Base-by-base conservation (phyloP, 1,140 invertebrate species). In the Charaxes varanes region DNA sequence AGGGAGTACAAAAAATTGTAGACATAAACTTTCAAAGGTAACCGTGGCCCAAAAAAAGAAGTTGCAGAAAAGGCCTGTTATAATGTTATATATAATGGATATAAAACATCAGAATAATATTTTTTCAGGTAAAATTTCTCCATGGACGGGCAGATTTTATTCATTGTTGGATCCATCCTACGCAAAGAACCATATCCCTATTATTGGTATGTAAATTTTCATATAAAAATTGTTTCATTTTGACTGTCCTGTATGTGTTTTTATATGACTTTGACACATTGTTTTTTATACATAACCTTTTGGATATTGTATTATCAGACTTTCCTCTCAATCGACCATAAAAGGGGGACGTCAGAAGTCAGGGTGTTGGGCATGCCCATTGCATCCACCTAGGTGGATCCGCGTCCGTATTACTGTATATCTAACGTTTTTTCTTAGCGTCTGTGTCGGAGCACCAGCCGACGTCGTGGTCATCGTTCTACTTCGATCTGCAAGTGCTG, bases 361-460 rank as follows among this genome's bases (percentile, higher is more conserved):
- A n/a, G n/a, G n/a, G n/a, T n/a, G n/a, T n/a, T n/a, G n/a, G n/a
- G n/a, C n/a, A n/a, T n/a, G n/a, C n/a, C n/a, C n/a, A n/a, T n/a
- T n/a, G n/a, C n/a, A n/a, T n/a, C n/a, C n/a, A n/a, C n/a, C n/a
- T n/a, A n/a, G n/a, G n/a, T n/a, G n/a, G n/a, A n/a, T n/a, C n/a
- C n/a, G n/a, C n/a, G n/a, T n/a, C 3, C 31, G 7, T 15, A n/a
- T 22, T 30, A 21, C 10, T 30, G 11, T 24, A 4, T 13, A 8
- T 14, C 2, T 15, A 13, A 23, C 19, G 16, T 28, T 13, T 16
- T 21, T 41, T 17, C 34, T 2, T 46, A 85, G 97, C 97, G 7
- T 98, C 96, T 1, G 97, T 99, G 1, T 99, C 97, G 4, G 97
- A 99, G 83, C 97, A 99, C 90, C 97, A 99, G 83, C 97, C 97